Base-by-base conservation (phyloP, 2,888 invertebrate species). In the Drosophila robusta region DNA sequence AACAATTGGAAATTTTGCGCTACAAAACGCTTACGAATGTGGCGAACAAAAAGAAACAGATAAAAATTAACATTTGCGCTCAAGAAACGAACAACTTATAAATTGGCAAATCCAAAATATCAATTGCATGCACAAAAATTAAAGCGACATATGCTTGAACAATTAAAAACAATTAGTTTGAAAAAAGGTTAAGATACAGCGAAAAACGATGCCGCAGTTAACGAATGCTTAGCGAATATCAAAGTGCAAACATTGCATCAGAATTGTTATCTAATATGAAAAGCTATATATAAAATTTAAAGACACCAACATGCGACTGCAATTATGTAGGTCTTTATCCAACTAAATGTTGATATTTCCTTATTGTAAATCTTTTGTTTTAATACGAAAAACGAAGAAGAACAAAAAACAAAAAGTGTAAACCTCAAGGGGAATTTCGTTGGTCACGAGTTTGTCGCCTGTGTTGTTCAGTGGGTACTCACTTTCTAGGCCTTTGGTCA, bases 401-500 rank as follows among this genome's bases (percentile, higher is more conserved):
- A n/a, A n/a, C n/a, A n/a, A n/a, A n/a, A n/a, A n/a, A n/a, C n/a
- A n/a, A n/a, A n/a, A n/a, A n/a, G n/a, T n/a, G n/a, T 4, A 34
- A 12, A 11, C 2, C 26, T 29, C 26, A 29, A 7, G 34, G 34
- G 50, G 44, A 9, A 57, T 41, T 42, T 32, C 29, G 9, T 38
- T 60, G 18, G 49, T 45, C 32, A 52, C 29, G 6, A 45, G 61
- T 50, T 61, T 18, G 29, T 16, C 16, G 34, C 11, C 26, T 16
- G 46, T 9, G 8, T 29, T 29, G 29, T 9, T 29, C 3, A 29
- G 29, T 9, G 29, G 29, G 8, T 68, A 70, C 61, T 70, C 68
- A 70, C 57, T 80, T 84, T 85, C 87, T 84, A 80, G 84, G 87
- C 73, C 80, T 78, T 78, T 81, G 71, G 80, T 87, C 87, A 84